These are phyloP conservation scores for Rhaphigaster nebulosa DNA, from an alignment of 2,888 invertebrate genomes.

Conservation along the genomic window DNA sequence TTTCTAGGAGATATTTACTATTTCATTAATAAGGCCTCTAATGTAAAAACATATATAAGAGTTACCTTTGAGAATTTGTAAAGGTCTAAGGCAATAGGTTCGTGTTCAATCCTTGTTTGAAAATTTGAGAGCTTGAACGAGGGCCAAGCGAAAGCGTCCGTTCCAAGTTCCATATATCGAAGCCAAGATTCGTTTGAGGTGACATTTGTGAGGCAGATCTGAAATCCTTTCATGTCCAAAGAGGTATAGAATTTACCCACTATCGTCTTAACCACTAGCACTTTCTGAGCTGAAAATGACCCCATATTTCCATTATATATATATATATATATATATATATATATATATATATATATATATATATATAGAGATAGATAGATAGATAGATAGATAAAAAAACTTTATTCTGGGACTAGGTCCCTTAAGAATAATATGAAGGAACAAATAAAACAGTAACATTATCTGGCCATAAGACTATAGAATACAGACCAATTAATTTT, in stretches of 20 bases:
- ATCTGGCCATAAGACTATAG: too few relatives aligned
- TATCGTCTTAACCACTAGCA: constrained; percentile 69
- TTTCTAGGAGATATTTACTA: neutral
- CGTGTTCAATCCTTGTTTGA: neutral
- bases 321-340: too few relatives aligned
- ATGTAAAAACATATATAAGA: neutral
- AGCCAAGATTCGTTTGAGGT: constrained; percentile 70
- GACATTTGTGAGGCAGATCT: constrained; percentile 79
- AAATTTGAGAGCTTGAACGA: constrained; percentile 68
- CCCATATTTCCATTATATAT: too few relatives aligned
- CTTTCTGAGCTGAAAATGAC: constrained; percentile 50
- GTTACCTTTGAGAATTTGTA: neutral
- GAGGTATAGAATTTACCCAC: constrained; percentile 79
- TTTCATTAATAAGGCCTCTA: neutral
- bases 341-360: too few relatives aligned
- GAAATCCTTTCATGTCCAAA: constrained; percentile 83
- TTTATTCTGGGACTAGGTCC: too few relatives aligned
- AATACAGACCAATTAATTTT: too few relatives aligned
- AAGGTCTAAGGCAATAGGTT: neutral
- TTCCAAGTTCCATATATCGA: constrained; percentile 73
- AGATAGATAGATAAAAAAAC: too few relatives aligned
- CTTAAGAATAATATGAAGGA: too few relatives aligned
- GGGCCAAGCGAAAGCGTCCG: constrained; percentile 75
- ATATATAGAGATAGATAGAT: too few relatives aligned
- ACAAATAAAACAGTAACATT: too few relatives aligned